Evolutionary conservation across 2,113 vertebrate genomes (phyloP).

Genomic region (Dascyllus trimaculatus): DNA sequence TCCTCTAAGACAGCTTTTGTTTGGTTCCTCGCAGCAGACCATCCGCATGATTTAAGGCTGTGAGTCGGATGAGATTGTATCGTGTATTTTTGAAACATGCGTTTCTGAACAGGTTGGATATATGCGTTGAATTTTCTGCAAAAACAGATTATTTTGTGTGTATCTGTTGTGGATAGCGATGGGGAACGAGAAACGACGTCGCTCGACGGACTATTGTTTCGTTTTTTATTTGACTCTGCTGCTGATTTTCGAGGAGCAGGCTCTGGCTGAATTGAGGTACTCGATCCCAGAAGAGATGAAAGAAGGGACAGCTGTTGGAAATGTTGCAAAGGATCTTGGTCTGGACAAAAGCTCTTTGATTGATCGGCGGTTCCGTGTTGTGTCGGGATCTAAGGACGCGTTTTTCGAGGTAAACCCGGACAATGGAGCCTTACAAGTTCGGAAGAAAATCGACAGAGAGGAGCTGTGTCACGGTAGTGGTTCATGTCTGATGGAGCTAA

Average conservation of each 20-base stretch:
- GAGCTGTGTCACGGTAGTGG: slow-evolving; percentile 72
- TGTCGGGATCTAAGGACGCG: slow-evolving; percentile 66
- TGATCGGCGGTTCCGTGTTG: slow-evolving; percentile 75
- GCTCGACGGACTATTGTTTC: background rate
- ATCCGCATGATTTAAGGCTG: slow-evolving; percentile 63
- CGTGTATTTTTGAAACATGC: background rate
- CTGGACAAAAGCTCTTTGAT: slow-evolving; percentile 61
- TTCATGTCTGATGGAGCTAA: slow-evolving; percentile 74
- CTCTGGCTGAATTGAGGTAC: slow-evolving; percentile 73
- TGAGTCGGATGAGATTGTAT: background rate
- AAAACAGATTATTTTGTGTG: background rate
- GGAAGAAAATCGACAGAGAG: slow-evolving; percentile 80
- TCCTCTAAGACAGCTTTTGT: slow-evolving; percentile 7
- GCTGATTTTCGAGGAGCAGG: slow-evolving; percentile 25
- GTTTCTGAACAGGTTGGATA: too few relatives aligned
- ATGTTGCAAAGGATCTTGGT: slow-evolving; percentile 82
- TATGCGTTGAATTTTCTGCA: accelerated
- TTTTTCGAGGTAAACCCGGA: slow-evolving; percentile 77
- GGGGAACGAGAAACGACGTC: background rate
- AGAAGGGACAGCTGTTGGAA: slow-evolving; percentile 71
- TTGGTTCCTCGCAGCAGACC: slow-evolving; percentile 38
- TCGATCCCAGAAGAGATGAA: slow-evolving; percentile 79
- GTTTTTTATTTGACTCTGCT: slow-evolving; percentile 16
- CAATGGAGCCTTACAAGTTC: slow-evolving; percentile 74
- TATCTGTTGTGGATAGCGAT: slow-evolving; percentile 7